Evolutionary conservation across 2,888 invertebrate species (phyloP).

Genomic region (Willowsia nigromaculata): DNA sequence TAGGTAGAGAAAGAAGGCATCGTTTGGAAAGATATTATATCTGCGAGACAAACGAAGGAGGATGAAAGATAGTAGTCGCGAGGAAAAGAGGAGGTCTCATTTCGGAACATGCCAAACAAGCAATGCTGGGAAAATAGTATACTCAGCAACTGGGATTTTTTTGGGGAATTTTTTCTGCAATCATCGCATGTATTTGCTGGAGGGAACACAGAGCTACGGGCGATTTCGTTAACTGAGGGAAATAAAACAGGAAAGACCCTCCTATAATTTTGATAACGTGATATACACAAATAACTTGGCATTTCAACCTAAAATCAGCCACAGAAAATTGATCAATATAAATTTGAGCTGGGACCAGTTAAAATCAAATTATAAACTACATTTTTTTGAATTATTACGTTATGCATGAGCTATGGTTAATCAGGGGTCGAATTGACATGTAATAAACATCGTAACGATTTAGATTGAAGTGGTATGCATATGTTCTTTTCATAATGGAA

Average conservation of each 20-base stretch:
- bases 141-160: conserved; percentile 32
- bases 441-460: not conserved
- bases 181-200: not conserved
- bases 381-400: no score
- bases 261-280: not conserved
- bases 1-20: conserved; percentile 21
- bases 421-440: no score
- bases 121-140: conserved; percentile 28
- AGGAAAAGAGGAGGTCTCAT: conserved; percentile 49
- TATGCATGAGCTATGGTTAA: no score
- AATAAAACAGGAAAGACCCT: not conserved
- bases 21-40: conserved; percentile 26
- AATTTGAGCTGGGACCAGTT: no score
- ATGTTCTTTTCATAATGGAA: not conserved
- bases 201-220: not conserved
- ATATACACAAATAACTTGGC: no score
- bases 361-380: no score
- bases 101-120: conserved; percentile 45
- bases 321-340: no score
- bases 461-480: not conserved
- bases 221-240: not conserved
- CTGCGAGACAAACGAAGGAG: conserved; percentile 17
- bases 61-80: conserved; percentile 54
- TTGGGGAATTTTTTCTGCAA: conserved; percentile 14
- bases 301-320: no score